Base-by-base conservation (phyloP, 2,888 invertebrate genomes). In the Parasteatoda lunata region DNA sequence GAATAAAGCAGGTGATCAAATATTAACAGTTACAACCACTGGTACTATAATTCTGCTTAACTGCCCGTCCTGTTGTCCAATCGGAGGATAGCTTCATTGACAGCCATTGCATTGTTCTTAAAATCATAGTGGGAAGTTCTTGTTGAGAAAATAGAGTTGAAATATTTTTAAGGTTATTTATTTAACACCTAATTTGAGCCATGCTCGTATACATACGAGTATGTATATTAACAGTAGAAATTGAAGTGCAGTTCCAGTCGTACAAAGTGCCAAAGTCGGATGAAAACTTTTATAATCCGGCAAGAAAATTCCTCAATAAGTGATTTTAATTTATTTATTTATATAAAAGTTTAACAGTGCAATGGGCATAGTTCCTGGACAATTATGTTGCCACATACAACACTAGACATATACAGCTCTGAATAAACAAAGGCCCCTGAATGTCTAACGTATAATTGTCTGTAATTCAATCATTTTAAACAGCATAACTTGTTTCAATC, bases 381-480 rank as follows among this genome's bases (percentile, higher is more conserved):
- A 68, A 8, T 68, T 68, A 15, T 68, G 66, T 45, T 68, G 66
- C 66, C 66, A 68, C 66, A 15, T 68, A 30, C 66, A 15, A 68
- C 66, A 68, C 66, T 68, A 30, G 45, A 68, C 30, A 30, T 15
- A 15, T 30, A 68, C 45, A 59, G 59, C 45, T 68, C 66, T 68
- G 15, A 45, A 68, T 15, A 68, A 68, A 68, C 66, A 68, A 68
- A 68, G 66, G 66, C 66, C 66, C 45, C 66, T 68, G 66, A 68
- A 45, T 68, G 8, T 68, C 30, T 15, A 15, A 15, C 59, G 59
- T 59, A 59, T 59, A 59, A n/a, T 13, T 13, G 11, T 59, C 59
- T 59, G 59, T 30, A 68, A 68, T 45, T 68, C 30, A 68, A 68
- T 15, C 66, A 45, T 68, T 68, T 15, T 30, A 5, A 8, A 68